A percentile compares a stretch with the other conserved stretches of the same genome.
phyloP scores from a whole-genome alignment of 2,888 invertebrate species.

The Ischnura elegans region DNA sequence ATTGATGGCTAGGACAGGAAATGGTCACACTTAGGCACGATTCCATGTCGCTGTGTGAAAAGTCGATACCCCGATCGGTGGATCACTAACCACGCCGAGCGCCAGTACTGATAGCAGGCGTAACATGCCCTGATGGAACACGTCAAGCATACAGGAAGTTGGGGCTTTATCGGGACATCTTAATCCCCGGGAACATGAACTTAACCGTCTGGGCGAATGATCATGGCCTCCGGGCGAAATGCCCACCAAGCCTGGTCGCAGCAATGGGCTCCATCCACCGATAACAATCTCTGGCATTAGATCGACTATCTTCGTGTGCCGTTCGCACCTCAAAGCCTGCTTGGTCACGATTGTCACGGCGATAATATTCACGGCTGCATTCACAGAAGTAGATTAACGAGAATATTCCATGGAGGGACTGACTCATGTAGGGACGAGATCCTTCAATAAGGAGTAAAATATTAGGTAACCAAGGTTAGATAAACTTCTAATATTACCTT shows the following conservation, averaged over 20 bases:
- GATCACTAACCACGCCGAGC: neutral
- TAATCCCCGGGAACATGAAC: constrained; percentile 7
- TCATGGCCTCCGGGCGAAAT: neutral
- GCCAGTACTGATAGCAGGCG: neutral
- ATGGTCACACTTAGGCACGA: neutral
- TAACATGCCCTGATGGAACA: neutral
- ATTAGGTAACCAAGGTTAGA: too few relatives aligned
- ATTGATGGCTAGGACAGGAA: too few relatives aligned
- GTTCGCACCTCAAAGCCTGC: neutral
- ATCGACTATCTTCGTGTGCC: neutral
- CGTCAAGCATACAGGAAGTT: neutral
- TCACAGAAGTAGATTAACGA: neutral
- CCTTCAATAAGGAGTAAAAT: too few relatives aligned
- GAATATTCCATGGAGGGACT: neutral
- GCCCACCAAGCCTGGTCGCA: neutral
- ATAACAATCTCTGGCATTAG: neutral
- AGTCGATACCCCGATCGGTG: neutral
- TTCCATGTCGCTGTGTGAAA: neutral
- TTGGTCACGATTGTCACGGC: neutral
- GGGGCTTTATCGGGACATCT: neutral
- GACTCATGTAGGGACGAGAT: too few relatives aligned
- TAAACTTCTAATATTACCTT: too few relatives aligned
- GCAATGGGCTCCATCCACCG: neutral
- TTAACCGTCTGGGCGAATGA: neutral
- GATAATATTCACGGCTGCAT: neutral